Base-by-base conservation (phyloP, 2,888 invertebrate species). In the Protodeltote pygarga region DNA sequence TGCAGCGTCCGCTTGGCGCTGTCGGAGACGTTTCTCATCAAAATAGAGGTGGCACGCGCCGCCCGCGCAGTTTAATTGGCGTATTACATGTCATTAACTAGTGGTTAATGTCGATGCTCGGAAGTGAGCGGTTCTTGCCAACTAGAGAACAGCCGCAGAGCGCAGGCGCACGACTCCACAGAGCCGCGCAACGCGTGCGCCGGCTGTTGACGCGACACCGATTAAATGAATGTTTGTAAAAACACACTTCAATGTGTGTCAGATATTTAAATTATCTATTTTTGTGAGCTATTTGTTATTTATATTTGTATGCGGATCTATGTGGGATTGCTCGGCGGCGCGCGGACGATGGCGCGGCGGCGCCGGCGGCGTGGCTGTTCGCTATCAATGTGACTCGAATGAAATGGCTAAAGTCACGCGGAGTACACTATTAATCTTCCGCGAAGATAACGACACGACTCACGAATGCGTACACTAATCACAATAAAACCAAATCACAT, bases 251-350 rank as follows among this genome's bases (percentile, higher is more conserved):
- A 75, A 84, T 75, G 75, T 85, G 81, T 87, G 85, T 83, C 85
- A 85, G 79, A 77, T 81, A 77, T 80, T 81, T 77, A 65, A 77
- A 79, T 77, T 77, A 64, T 79, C 75, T 83, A 81, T 80, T 79
- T 81, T 77, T 75, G 74, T 69, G 61, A 66, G 71, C 79, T 85
- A 84, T 85, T 86, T 78, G 55, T 70, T 76, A 74, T 74, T 65
- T 62, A 71, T 66, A 71, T 79, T 80, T 57, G 74, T 83, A 81
- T 85, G 69, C 75, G 69, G 69, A 69, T 71, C 68, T 76, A 37
- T 47, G 59, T 68, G 15, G 48, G 53, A 60, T 70, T 65, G 69
- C 65, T 62, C 48, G 53, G 14, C 9, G 23, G 47, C 23, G 28
- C 10, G 21, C 24, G 35, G 17, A 17, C 25, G 31, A 9, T 17